Conservation (phyloP, 2,888 invertebrate genomes). For the Nemotelus nigrinus region DNA sequence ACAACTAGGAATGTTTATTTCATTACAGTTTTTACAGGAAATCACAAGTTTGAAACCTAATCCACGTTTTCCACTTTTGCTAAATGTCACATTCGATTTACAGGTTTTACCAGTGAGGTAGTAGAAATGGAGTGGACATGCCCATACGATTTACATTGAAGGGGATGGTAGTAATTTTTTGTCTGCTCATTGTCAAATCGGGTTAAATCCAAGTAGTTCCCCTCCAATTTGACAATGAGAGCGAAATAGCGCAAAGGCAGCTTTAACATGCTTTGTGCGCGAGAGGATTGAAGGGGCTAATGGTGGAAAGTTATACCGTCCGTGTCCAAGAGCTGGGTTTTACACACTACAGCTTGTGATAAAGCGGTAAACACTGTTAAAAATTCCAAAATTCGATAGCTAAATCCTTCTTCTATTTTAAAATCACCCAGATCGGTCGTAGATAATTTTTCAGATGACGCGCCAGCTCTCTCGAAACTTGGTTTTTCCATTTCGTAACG, state of each 20-base stretch:
- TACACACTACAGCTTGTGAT: slow-evolving; percentile 6
- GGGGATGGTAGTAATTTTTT: no score
- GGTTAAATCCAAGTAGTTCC: no score
- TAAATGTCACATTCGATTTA: not conserved
- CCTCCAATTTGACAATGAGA: no score
- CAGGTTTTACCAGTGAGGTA: no score
- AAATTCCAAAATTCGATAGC: slow-evolving; percentile 17
- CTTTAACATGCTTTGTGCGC: no score
- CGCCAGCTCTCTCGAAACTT: slow-evolving; percentile 16
- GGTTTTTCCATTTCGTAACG: slow-evolving; percentile 22
- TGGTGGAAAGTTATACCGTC: no score
- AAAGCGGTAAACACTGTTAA: not conserved
- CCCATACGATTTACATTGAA: no score
- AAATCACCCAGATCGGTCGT: not conserved
- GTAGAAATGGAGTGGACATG: no score
- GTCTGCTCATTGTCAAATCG: no score
- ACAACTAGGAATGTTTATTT: slow-evolving; percentile 13
- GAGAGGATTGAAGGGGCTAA: no score
- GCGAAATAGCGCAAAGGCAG: no score
- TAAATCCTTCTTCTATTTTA: slow-evolving; percentile 6
- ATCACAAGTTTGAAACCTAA: slow-evolving; percentile 25
- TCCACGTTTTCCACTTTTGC: not conserved
- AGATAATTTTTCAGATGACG: not conserved
- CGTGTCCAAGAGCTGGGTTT: no score
- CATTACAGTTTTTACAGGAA: slow-evolving; percentile 8